phyloP scores from a whole-genome alignment of 1,140 invertebrate species.

The Micrasema longulum region DNA sequence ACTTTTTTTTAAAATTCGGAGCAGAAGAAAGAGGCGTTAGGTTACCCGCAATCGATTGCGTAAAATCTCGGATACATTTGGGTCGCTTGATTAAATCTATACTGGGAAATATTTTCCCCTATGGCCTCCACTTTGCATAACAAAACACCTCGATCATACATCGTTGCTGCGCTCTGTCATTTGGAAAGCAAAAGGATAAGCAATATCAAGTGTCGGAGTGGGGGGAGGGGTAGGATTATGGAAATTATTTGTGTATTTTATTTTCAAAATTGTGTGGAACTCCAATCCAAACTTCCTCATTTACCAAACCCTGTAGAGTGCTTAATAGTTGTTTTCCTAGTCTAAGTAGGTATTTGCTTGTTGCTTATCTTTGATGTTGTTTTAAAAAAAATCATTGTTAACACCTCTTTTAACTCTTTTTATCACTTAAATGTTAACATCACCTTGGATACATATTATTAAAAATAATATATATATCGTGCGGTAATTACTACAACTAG shows the following conservation, averaged over 20 bases:
- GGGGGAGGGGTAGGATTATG: neutral
- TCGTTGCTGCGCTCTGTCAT: neutral
- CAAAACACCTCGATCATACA: conserved; percentile 27
- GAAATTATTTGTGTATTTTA: neutral
- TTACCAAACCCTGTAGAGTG: no score
- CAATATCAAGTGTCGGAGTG: conserved; percentile 3
- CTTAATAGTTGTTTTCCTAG: no score
- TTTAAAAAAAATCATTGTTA: no score
- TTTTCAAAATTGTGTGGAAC: conserved; percentile 1
- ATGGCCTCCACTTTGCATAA: neutral
- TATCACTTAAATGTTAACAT: no score
- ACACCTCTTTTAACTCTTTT: no score
- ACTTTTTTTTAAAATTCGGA: no score
- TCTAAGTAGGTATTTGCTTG: no score
- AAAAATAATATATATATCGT: no score
- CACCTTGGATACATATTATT: no score
- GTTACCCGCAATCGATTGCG: neutral
- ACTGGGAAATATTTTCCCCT: conserved; percentile 5
- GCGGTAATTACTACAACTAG: no score
- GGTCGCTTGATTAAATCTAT: conserved; percentile 6
- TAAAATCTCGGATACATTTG: conserved; percentile 10
- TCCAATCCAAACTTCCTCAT: no score
- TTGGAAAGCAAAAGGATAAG: neutral
- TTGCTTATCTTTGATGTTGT: no score
- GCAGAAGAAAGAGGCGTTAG: neutral